phyloP scores from a whole-genome alignment of 2,888 invertebrate species.

The Itoplectis maculator region DNA sequence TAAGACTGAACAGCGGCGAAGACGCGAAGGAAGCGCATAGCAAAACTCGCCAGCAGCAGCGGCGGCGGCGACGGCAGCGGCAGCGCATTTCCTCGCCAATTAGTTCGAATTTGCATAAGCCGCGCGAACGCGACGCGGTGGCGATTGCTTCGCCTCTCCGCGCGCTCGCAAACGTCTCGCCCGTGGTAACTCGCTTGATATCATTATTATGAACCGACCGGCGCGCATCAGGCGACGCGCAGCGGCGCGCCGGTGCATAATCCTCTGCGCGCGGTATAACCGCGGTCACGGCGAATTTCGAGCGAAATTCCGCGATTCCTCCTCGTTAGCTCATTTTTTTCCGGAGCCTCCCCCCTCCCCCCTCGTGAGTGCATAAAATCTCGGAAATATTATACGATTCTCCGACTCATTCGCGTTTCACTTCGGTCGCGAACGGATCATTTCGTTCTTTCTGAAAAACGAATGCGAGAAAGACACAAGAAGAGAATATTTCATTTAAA shows the following conservation, averaged over 20 bases:
- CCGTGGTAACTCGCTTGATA: slow-evolving; percentile 60
- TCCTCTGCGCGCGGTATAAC: background rate
- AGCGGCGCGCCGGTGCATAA: background rate
- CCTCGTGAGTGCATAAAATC: slow-evolving; percentile 7
- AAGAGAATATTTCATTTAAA: too few relatives aligned
- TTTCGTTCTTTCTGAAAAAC: background rate
- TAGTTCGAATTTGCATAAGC: slow-evolving; percentile 67
- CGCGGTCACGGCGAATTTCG: slow-evolving; percentile 8
- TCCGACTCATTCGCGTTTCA: background rate
- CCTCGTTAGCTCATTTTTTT: slow-evolving; percentile 2
- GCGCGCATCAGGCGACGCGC: too few relatives aligned
- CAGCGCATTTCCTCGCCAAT: slow-evolving; percentile 62
- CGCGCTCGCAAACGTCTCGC: slow-evolving; percentile 31
- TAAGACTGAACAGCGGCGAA: background rate
- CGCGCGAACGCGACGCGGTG: slow-evolving; percentile 36
- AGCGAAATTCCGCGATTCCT: background rate
- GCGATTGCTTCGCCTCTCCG: slow-evolving; percentile 59
- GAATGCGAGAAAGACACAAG: too few relatives aligned
- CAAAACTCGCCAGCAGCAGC: slow-evolving; percentile 34
- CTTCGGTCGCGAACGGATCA: background rate
- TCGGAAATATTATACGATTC: slow-evolving; percentile 11
- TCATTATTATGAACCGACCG: slow-evolving; percentile 62
- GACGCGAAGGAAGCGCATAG: slow-evolving; percentile 28
- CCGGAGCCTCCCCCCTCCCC: too few relatives aligned
- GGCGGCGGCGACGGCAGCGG: slow-evolving; percentile 1